These are phyloP conservation scores for Heliocidaris tuberculata DNA, from an alignment of 35 echinoderm and acorn worm species.

Conservation along the genomic window DNA sequence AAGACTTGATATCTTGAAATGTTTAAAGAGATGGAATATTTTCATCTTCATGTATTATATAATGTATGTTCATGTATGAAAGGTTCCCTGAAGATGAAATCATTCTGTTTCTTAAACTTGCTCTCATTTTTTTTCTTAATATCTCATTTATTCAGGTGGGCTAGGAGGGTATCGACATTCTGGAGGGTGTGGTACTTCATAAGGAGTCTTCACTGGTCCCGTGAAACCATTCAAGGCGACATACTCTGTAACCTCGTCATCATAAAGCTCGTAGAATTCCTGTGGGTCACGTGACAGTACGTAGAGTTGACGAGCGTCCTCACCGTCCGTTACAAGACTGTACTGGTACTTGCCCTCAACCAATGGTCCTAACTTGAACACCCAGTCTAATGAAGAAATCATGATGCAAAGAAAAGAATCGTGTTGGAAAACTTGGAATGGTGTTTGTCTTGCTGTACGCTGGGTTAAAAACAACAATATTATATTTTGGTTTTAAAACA, in stretches of 20 bases:
- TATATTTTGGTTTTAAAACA: not conserved
- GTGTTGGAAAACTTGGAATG: not conserved
- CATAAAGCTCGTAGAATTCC: slow-evolving; percentile 62
- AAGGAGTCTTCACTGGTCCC: not conserved
- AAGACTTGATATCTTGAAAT: no score
- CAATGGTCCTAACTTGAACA: slow-evolving; percentile 71
- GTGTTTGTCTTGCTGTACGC: not conserved
- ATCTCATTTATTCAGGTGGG: not conserved
- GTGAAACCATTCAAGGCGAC: slow-evolving; percentile 47
- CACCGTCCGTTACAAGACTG: slow-evolving; percentile 67
- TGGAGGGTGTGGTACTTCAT: slow-evolving; percentile 44
- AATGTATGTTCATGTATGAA: no score
- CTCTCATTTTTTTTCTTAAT: not conserved
- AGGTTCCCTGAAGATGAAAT: no score
- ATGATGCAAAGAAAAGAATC: no score
- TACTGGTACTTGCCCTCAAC: slow-evolving; percentile 64
- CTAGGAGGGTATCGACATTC: slow-evolving; percentile 44
- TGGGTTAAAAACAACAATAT: not conserved
- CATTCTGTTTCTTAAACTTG: not conserved
- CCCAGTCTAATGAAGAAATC: slow-evolving; percentile 60
- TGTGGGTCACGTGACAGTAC: slow-evolving; percentile 60
- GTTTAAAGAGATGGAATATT: no score
- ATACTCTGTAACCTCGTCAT: slow-evolving; percentile 59
- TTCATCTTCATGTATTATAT: no score
- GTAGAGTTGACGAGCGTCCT: slow-evolving; percentile 67